A percentile compares a stretch with the other conserved stretches of the same genome.
Conservation (phyloP, 2,113 vertebrate species). For the Apus apus region DNA sequence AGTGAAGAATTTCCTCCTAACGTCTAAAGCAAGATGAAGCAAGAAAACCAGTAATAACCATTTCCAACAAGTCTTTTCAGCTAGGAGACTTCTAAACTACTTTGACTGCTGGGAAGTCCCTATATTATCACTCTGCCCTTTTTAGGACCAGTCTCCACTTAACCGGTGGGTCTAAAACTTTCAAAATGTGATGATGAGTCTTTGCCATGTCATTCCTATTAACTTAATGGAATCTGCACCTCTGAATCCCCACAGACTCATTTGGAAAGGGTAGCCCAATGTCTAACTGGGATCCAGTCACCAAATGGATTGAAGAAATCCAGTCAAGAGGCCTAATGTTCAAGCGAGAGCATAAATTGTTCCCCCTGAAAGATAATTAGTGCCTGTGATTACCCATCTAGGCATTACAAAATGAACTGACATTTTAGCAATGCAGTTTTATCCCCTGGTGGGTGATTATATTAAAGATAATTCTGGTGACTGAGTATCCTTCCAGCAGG, state of each 20-base stretch:
- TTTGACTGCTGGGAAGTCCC: not conserved
- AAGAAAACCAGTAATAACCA: not conserved
- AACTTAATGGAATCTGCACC: conserved; percentile 39
- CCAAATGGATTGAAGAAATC: conserved; percentile 48
- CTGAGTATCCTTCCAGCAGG: conserved; percentile 48
- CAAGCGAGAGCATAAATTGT: conserved; percentile 42
- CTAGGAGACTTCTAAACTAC: not conserved
- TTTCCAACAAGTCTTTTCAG: not conserved
- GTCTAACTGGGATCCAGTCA: conserved; percentile 48
- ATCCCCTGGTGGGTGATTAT: conserved; percentile 27
- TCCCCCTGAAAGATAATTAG: conserved; percentile 44
- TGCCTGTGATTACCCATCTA: conserved; percentile 23
- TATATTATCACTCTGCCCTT: not conserved
- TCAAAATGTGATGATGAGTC: not conserved
- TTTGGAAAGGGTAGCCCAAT: conserved; percentile 37
- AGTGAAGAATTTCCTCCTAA: too few relatives aligned
- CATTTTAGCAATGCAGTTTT: conserved; percentile 60
- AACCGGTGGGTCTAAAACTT: not conserved
- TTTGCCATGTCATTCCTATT: not conserved
- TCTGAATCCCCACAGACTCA: not conserved
- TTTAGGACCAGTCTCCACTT: not conserved
- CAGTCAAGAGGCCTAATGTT: conserved; percentile 21
- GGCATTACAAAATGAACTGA: conserved; percentile 38
- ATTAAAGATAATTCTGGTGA: conserved; percentile 61
- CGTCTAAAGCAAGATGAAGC: not conserved